Evolutionary conservation across 1,140 invertebrate species (phyloP).

Genomic region (Mya arenaria): DNA sequence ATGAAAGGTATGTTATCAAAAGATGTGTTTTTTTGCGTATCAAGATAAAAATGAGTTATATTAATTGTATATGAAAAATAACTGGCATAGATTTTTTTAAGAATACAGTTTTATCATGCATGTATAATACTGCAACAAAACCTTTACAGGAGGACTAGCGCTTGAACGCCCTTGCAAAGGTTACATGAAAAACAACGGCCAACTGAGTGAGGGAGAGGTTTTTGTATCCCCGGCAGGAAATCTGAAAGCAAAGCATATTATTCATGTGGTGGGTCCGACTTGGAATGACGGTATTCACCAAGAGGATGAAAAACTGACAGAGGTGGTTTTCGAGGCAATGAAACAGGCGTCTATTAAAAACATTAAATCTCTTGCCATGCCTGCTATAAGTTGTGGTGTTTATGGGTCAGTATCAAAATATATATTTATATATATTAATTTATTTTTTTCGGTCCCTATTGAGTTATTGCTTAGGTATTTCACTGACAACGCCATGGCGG

Average conservation of each 20-base stretch:
- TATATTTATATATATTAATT: no score
- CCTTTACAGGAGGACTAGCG: conserved; percentile 34
- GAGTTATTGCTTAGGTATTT: no score
- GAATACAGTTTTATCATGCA: no score
- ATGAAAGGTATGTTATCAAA: conserved; percentile 39
- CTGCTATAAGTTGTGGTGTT: conserved; percentile 48
- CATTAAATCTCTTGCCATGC: conserved; percentile 45
- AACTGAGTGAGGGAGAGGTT: conserved; percentile 8
- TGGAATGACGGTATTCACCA: conserved; percentile 29
- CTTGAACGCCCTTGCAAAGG: conserved; percentile 1
- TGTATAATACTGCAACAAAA: no score
- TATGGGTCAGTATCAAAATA: conserved; percentile 2
- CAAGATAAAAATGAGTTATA: no score
- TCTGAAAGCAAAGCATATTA: background rate
- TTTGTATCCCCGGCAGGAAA: conserved; percentile 12
- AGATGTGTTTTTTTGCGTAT: no score
- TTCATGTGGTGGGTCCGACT: conserved; percentile 33
- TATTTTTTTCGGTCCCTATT: no score
- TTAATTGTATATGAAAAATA: no score
- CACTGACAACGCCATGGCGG: no score
- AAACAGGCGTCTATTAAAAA: background rate
- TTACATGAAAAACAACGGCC: background rate
- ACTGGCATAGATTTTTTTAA: no score
- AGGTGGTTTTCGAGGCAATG: conserved; percentile 21
- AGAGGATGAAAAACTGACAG: conserved; percentile 3